Percentiles rank a stretch among this genome's conserved stretches.
Evolutionary conservation across 2,113 vertebrate genomes (phyloP).

Genomic region (Channa argus): DNA sequence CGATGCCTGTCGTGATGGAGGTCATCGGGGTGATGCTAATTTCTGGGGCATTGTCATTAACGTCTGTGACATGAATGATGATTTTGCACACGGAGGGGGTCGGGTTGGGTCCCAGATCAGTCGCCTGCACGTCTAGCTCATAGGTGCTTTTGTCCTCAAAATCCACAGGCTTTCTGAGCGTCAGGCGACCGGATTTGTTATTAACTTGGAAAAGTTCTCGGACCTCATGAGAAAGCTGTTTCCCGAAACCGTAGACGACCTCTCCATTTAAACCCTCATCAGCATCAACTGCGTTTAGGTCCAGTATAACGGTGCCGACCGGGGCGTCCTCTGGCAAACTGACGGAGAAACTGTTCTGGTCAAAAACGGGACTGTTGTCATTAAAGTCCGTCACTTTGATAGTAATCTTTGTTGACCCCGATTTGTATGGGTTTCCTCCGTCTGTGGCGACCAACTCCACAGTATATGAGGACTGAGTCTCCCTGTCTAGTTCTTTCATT

Average conservation of each 20-base stretch:
- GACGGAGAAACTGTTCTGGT: slow-evolving; percentile 88
- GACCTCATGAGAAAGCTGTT: slow-evolving; percentile 89
- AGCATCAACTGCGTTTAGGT: slow-evolving; percentile 88
- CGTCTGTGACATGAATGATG: slow-evolving; percentile 90
- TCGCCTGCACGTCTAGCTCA: slow-evolving; percentile 93
- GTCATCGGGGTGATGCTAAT: slow-evolving; percentile 92
- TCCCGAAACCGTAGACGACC: slow-evolving; percentile 90
- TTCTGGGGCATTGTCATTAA: slow-evolving; percentile 94
- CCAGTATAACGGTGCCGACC: slow-evolving; percentile 87
- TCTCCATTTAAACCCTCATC: slow-evolving; percentile 94
- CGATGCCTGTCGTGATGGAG: slow-evolving; percentile 79
- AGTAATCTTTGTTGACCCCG: slow-evolving; percentile 88
- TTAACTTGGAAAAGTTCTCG: slow-evolving; percentile 92
- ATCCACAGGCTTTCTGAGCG: slow-evolving; percentile 87
- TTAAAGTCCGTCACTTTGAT: slow-evolving; percentile 94
- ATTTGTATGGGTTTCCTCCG: slow-evolving; percentile 87
- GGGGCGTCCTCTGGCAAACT: slow-evolving; percentile 91
- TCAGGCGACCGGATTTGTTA: slow-evolving; percentile 88
- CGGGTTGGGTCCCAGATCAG: slow-evolving; percentile 90
- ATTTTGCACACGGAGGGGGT: slow-evolving; percentile 90
- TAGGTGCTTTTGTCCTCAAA: slow-evolving; percentile 92
- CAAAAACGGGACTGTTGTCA: slow-evolving; percentile 93
- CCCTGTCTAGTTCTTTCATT: slow-evolving; percentile 92
- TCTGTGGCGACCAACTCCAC: slow-evolving; percentile 93
- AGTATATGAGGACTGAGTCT: slow-evolving; percentile 88